Evolutionary conservation across 1,140 invertebrate species (phyloP).

Genomic region (Melitaea cinxia): DNA sequence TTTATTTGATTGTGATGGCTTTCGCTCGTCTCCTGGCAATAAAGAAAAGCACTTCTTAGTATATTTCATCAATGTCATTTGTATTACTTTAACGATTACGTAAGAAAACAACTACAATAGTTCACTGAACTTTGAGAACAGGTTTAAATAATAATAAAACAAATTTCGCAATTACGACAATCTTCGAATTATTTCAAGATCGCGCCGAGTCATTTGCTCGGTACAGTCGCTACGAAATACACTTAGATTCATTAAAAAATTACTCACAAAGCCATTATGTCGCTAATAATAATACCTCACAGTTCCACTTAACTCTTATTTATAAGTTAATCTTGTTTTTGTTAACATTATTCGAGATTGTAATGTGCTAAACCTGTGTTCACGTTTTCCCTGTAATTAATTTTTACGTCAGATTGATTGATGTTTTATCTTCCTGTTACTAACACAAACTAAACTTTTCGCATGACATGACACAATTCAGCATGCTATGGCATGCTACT

Average conservation of each 20-base stretch:
- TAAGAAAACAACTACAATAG: slow-evolving; percentile 18
- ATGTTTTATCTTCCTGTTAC: too few relatives aligned
- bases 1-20: too few relatives aligned
- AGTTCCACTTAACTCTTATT: slow-evolving; percentile 8
- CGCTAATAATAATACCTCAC: slow-evolving; percentile 10
- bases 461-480: too few relatives aligned
- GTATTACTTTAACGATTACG: not conserved
- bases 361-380: not conserved
- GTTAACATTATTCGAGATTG: slow-evolving; percentile 2
- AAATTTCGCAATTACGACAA: slow-evolving; percentile 46
- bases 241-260: slow-evolving; percentile 15
- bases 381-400: too few relatives aligned
- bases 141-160: slow-evolving; percentile 43
- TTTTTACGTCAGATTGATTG: too few relatives aligned
- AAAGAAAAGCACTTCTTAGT: too few relatives aligned
- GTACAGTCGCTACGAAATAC: slow-evolving; percentile 35
- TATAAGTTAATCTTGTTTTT: slow-evolving; percentile 13
- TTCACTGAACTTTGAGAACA: slow-evolving; percentile 37
- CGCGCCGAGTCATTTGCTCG: slow-evolving; percentile 40
- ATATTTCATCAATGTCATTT: too few relatives aligned
- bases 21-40: too few relatives aligned
- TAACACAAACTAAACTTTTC: too few relatives aligned
- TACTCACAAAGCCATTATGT: slow-evolving; percentile 6
- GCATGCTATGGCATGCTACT: too few relatives aligned
- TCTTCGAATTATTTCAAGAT: slow-evolving; percentile 46